These are phyloP conservation scores for Brachyopa scutellaris DNA, from an alignment of 2,888 invertebrate species.

Conservation along the genomic window DNA sequence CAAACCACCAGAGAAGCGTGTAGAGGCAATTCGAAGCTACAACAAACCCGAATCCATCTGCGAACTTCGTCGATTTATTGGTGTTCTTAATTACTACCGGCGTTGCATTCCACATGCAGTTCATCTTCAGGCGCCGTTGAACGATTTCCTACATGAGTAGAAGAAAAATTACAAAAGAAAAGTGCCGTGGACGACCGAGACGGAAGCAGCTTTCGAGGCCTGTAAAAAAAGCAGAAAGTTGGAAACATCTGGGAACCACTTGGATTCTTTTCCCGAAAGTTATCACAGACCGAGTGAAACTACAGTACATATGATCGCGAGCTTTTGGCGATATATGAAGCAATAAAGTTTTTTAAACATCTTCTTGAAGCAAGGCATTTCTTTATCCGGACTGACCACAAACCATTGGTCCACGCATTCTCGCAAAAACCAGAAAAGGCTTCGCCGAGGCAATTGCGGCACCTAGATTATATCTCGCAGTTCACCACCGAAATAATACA, in stretches of 20 bases:
- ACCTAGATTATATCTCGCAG: too few relatives aligned
- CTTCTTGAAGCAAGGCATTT: constrained; percentile 57
- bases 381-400: constrained; percentile 56
- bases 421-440: too few relatives aligned
- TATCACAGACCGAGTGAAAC: constrained; percentile 50
- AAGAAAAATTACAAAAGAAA: constrained; percentile 55
- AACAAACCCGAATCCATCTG: constrained; percentile 17
- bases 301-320: background rate
- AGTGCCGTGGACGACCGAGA: constrained; percentile 42
- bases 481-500: too few relatives aligned
- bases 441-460: too few relatives aligned
- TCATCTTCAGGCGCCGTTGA: too few relatives aligned
- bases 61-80: constrained; percentile 11
- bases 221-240: too few relatives aligned
- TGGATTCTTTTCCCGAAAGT: too few relatives aligned
- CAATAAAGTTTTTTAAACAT: constrained; percentile 75
- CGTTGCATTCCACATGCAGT: background rate
- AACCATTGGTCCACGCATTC: constrained; percentile 19
- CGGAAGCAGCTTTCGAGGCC: constrained; percentile 12
- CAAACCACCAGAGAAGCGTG: too few relatives aligned
- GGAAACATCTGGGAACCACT: too few relatives aligned
- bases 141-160: background rate
- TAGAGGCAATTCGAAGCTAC: constrained; percentile 77
- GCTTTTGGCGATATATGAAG: constrained; percentile 78
- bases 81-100: too few relatives aligned